These are phyloP conservation scores for Mallotus villosus DNA, from an alignment of 2,797 vertebrate genomes.

Conservation along the genomic window DNA sequence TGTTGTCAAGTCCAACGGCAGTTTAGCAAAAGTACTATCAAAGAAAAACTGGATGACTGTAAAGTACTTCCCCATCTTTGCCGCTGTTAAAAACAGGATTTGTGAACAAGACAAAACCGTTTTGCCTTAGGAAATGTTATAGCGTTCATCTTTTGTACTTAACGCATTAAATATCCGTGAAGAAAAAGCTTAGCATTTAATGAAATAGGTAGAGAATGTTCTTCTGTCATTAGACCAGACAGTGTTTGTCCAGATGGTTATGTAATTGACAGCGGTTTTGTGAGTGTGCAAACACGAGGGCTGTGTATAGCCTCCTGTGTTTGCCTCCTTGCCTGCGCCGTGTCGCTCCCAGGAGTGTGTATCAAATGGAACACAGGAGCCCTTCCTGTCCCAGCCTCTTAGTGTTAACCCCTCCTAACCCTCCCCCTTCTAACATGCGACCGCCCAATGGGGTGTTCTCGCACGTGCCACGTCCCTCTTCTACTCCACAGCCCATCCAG, in stretches of 20 bases:
- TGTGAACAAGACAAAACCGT: too few species aligned
- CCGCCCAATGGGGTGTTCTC: background rate
- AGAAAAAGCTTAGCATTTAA: too few species aligned
- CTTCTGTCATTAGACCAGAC: too few species aligned
- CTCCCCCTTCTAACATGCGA: background rate
- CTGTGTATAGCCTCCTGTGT: background rate
- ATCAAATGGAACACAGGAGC: conserved; percentile 48
- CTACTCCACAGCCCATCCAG: background rate
- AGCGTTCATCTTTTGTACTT: background rate
- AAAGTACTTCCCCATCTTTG: conserved; percentile 17
- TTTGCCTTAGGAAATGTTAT: too few species aligned
- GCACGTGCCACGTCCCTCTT: background rate
- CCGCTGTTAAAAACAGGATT: too few species aligned
- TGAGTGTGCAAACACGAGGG: background rate
- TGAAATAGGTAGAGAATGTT: background rate
- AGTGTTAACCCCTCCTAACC: conserved; percentile 27
- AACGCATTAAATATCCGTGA: too few species aligned
- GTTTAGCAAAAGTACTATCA: conserved; percentile 59
- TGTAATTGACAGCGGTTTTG: background rate
- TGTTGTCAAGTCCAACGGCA: conserved; percentile 55
- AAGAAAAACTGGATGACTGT: conserved; percentile 12
- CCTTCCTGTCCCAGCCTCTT: conserved; percentile 52
- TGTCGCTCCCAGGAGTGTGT: conserved; percentile 40
- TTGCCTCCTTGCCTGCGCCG: conserved; percentile 28
- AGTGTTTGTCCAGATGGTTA: too few species aligned